Base-by-base conservation (phyloP, 2,888 invertebrate species). In the Drosophila buzzatii region DNA sequence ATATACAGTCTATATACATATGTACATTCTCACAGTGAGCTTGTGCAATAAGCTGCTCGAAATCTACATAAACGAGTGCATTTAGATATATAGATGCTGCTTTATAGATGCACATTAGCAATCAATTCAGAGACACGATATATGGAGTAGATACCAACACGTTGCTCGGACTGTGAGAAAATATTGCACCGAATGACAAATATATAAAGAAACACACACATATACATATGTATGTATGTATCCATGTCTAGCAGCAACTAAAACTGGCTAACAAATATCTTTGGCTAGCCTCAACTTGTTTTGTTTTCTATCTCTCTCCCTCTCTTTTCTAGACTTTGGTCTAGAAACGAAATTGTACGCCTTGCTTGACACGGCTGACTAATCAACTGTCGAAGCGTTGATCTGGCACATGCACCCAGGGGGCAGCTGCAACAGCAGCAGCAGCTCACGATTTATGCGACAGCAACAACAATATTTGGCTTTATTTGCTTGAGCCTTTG, bases 101-200 rank as follows among this genome's bases (percentile, higher is more conserved):
- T 57, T 23, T 71, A 59, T 59, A 75, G 85, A 84, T 86, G 79
- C 73, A 76, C 84, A 84, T 83, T 81, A 79, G 82, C 89, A 84
- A 84, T 86, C 84, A 85, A 86, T 89, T 79, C 81, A 81, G 79
- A 65, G 66, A 73, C 60, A 57, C 57, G 58, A 56, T 59, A 55
- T 58, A 52, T 72, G 58, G 67, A 66, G 60, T 55, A 55, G 53
- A 70, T 70, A 60, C 39, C 49, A 41, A 56, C 62, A 62, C 69
- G 73, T 51, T 49, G 79, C 62, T 51, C 64, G 71, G 80, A 80
- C 81, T 80, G 79, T 80, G 79, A 74, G 79, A 80, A 80, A 80
- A 80, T 80, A 78, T 81, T 74, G 70, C 33, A 10, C 12, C 3
- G 49, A 51, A 18, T 33, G 49, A 51, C 49, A 49, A 31, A 49